Evolutionary conservation across 2,797 vertebrate genomes (phyloP).

Genomic region (Coccyzus lansbergi): DNA sequence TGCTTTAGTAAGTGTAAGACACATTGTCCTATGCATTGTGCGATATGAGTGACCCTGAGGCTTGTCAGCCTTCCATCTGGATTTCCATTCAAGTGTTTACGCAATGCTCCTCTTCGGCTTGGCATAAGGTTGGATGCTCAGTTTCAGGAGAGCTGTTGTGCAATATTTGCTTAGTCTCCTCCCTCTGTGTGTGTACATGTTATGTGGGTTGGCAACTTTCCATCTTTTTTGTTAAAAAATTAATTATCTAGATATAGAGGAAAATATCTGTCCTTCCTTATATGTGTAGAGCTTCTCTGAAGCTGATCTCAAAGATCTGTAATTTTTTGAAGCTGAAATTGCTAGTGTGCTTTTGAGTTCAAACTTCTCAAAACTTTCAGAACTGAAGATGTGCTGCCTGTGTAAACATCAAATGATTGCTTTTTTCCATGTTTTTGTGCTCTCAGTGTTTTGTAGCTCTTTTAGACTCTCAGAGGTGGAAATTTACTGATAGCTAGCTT

Average conservation of each 20-base stretch:
- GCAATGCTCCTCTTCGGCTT: neutral
- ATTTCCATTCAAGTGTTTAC: neutral
- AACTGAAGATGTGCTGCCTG: neutral
- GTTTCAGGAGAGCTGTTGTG: neutral
- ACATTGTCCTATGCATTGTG: accelerated
- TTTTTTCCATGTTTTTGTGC: neutral
- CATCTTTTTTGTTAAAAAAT: neutral
- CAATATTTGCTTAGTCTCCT: neutral
- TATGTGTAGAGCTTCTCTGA: neutral
- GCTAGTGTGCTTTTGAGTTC: neutral
- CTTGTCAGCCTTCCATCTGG: neutral
- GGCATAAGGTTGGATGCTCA: neutral
- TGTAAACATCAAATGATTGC: neutral
- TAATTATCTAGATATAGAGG: neutral
- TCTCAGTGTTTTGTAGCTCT: neutral
- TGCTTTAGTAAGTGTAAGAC: neutral
- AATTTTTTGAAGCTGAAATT: neutral
- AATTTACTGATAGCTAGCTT: neutral
- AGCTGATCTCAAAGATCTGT: neutral
- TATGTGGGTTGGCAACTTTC: neutral
- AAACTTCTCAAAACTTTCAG: neutral
- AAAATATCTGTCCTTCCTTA: neutral
- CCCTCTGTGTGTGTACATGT: neutral
- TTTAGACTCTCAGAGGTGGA: neutral
- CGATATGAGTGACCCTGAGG: neutral